phyloP scores from a whole-genome alignment of 1,140 invertebrate genomes.

The Listronotus oregonensis region DNA sequence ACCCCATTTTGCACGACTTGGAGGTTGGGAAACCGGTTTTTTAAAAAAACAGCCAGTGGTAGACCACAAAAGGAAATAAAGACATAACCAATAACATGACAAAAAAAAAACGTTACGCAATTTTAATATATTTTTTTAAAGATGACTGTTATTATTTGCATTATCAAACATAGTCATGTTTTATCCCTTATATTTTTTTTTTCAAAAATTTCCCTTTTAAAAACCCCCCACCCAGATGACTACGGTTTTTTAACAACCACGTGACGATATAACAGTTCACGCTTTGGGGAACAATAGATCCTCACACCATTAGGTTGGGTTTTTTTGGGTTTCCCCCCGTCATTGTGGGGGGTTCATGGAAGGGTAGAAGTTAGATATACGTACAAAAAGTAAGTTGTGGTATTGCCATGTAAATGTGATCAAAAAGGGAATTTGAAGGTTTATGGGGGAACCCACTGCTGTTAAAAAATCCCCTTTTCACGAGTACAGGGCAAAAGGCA shows the following conservation, averaged over 20 bases:
- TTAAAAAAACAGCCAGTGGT: conserved; percentile 1
- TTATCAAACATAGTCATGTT: background rate
- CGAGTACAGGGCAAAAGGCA: too few species aligned
- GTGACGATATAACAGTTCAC: conserved; percentile 63
- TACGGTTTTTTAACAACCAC: conserved; percentile 40
- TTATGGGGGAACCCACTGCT: too few species aligned
- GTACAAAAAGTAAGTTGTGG: conserved; percentile 54
- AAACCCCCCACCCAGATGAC: conserved; percentile 28
- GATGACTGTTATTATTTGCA: too few species aligned
- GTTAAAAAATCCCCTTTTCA: too few species aligned
- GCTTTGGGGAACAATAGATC: conserved; percentile 75
- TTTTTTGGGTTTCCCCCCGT: conserved; percentile 81
- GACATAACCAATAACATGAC: background rate
- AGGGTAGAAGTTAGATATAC: conserved; percentile 83
- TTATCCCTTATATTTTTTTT: background rate
- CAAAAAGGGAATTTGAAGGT: too few species aligned
- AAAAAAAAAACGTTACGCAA: too few species aligned
- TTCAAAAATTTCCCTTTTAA: conserved; percentile 5
- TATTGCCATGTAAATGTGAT: too few species aligned
- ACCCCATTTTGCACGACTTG: background rate
- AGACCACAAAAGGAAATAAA: conserved; percentile 9
- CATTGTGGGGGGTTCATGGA: conserved; percentile 82
- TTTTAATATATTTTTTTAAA: too few species aligned
- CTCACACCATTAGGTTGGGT: conserved; percentile 76
- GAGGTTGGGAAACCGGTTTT: background rate